Base-by-base conservation (phyloP, 2,888 invertebrate species). In the Xanthorhoe spadicearia region DNA sequence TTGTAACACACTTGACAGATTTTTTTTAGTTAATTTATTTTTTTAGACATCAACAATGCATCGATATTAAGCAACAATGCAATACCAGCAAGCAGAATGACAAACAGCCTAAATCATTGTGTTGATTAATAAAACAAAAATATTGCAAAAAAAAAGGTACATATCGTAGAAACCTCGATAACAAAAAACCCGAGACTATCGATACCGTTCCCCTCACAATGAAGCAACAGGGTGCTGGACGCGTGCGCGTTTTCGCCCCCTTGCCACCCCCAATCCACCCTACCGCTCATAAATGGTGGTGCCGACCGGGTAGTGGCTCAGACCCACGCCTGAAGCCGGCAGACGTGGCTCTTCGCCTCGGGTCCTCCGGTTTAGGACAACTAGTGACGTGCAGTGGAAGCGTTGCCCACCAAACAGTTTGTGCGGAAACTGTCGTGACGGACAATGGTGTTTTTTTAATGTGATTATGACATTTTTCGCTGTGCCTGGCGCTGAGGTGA, bases 171-270 rank as follows among this genome's bases (percentile, higher is more conserved):
- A 43, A 43, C 13, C 38, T 51, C 51, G 51, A 60, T 52, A 52
- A 8, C 23, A 32, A 32, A 15, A 35, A 38, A 15, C 17, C 15
- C 15, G 35, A 56, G 49, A 35, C 51, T 70, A 80, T 86, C 87
- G 87, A 87, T 49, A 67, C 15, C 43, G 43, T 17, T 46, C 52
- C 62, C 87, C 66, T 75, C 81, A 72, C 88, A 85, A 83, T 68
- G 92, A 92, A 91, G 92, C 92, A 92, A 92, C 92, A 92, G 92
- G 92, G 92, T 92, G 89, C 87, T 84, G 85, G 86, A 92, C 92
- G 92, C 92, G 86, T 92, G 92, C 92, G 92, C 92, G 91, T 81
- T 84, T 61, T 61, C 61, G 15, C 64, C 67, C 67, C 49, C 60
- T 53, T 50, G 10, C 61, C 61, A 68, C 67, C 67, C 67, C 23